A percentile compares a stretch with the other conserved stretches of the same genome.
Conservation (phyloP, 2,113 vertebrate genomes). For the Neotoma lepida region DNA sequence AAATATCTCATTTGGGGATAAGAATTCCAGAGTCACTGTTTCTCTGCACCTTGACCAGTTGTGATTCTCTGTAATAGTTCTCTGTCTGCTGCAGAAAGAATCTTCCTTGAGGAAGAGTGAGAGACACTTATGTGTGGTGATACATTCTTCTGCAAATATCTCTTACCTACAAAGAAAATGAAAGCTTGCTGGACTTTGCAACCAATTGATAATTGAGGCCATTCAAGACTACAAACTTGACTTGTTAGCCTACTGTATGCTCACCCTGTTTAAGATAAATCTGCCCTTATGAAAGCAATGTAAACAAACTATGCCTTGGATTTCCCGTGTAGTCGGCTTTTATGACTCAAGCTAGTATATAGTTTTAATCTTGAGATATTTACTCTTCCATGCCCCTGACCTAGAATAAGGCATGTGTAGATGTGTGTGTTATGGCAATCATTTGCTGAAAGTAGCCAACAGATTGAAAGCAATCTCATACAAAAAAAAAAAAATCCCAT, state of each 20-base stretch:
- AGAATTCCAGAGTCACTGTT: not conserved
- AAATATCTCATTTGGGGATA: not conserved
- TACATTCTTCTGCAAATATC: not conserved
- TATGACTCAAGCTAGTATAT: not conserved
- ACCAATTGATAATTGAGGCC: not conserved
- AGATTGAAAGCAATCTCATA: not conserved
- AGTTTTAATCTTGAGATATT: not conserved
- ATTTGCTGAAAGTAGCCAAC: not conserved
- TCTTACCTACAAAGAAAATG: not conserved
- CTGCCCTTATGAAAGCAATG: not conserved
- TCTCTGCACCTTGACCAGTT: too few relatives aligned
- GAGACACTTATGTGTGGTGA: not conserved
- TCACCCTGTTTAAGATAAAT: not conserved
- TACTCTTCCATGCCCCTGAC: not conserved
- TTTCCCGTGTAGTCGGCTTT: not conserved
- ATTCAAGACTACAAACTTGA: not conserved
- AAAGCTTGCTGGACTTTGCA: not conserved
- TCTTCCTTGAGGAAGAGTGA: not conserved
- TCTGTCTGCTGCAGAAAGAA: not conserved
- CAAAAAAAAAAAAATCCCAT: not conserved
- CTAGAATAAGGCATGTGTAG: not conserved
- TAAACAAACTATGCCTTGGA: not conserved
- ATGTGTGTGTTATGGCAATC: not conserved
- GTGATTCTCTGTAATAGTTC: not conserved
- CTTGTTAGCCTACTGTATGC: not conserved